phyloP scores from a whole-genome alignment of 1,140 invertebrate genomes.

The Semibalanus balanoides region DNA sequence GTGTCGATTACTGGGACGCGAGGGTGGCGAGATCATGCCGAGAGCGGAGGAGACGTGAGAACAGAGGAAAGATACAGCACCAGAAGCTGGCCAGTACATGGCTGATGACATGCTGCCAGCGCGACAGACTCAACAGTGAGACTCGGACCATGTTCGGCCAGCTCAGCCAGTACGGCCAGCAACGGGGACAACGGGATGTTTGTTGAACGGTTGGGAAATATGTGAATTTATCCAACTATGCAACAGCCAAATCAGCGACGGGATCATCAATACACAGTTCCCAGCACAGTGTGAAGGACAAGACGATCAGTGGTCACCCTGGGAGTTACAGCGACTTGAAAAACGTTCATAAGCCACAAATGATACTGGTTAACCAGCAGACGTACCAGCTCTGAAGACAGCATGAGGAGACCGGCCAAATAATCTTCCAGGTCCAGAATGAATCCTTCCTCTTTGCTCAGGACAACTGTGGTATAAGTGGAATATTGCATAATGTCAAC shows the following conservation, averaged over 20 bases:
- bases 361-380: no score
- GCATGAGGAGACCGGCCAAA: slow-evolving; percentile 60
- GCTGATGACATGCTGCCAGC: no score
- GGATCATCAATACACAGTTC: neutral
- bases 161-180: no score
- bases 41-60: no score
- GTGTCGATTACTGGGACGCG: no score
- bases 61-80: no score
- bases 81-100: no score
- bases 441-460: slow-evolving; percentile 43
- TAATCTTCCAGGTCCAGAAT: slow-evolving; percentile 84
- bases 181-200: slow-evolving; percentile 12
- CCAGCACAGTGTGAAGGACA: neutral
- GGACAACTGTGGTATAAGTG: neutral
- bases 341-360: no score
- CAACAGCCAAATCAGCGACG: neutral
- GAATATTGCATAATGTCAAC: neutral
- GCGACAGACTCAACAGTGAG: no score
- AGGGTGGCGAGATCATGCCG: no score
- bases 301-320: neutral
- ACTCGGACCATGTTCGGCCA: no score
- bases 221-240: neutral
- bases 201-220: slow-evolving; percentile 12
- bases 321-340: no score
- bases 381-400: slow-evolving; percentile 63